Base-by-base conservation (phyloP, 2,888 invertebrate genomes). In the Ennomos fuscantarius region DNA sequence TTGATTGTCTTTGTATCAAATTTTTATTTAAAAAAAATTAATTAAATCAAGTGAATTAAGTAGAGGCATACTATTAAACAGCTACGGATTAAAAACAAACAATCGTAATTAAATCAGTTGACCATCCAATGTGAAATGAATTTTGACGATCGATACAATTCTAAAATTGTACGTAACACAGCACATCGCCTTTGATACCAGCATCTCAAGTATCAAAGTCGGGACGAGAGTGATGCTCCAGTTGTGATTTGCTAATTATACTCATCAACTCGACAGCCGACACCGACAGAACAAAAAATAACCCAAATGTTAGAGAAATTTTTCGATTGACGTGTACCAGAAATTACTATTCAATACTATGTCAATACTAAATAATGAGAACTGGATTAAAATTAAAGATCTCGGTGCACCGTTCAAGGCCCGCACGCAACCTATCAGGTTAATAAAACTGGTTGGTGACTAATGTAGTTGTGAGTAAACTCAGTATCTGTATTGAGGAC, bases 391-490 rank as follows among this genome's bases (percentile, higher is more conserved):
- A 65, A 59, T 50, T 58, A 57, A 56, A 24, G 24, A 43, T 35
- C 50, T 58, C 24, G 47, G 50, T 24, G 24, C 24, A 45, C 54
- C 41, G 63, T 60, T 62, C 55, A 60, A 63, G 51, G 50, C 55
- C 49, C 31, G 43, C 44, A 31, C 9, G n/a, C 15, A 24, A 50
- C 54, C 61, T 63, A 68, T 62, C 62, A 49, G 53, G 54, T 44
- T 60, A 51, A 9, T 24, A 47, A n/a, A 62, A 60, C 73, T 58
- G 59, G 72, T 73, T 65, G 62, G 60, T 71, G 72, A 74, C 63
- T 74, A 71, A 74, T 64, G 6, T 6, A 24, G 6, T 24, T 24
- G 42, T 63, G 58, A 71, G 68, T 70, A 65, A 71, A 55, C 62
- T 65, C 46, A 24, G 24, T 24, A 24, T 6, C 24, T 6, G 42